Percentiles rank a stretch among this genome's conserved stretches.
phyloP scores from a whole-genome alignment of 2,113 vertebrate species.

The Columbina picui region DNA sequence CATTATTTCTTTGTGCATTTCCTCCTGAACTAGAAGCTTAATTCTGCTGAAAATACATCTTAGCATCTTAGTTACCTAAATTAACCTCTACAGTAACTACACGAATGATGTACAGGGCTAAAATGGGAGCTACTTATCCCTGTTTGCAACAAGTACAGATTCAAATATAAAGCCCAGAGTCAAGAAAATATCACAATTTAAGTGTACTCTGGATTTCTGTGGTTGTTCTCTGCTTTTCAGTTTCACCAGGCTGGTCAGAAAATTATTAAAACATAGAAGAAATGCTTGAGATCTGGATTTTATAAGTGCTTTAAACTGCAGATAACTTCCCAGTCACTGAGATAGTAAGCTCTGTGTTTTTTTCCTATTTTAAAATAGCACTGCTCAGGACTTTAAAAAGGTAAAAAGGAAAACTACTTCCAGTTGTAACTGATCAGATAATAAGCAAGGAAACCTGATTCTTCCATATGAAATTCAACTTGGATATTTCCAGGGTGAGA shows the following conservation, averaged over 20 bases:
- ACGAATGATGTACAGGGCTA: background rate
- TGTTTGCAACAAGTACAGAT: background rate
- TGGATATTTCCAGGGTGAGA: background rate
- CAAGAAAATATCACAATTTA: background rate
- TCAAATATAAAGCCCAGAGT: background rate
- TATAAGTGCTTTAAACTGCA: background rate
- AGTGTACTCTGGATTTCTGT: background rate
- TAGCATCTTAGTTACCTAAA: background rate
- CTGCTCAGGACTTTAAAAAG: background rate
- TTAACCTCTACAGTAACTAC: background rate
- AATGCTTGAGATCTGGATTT: background rate
- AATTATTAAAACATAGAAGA: background rate
- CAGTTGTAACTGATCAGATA: background rate
- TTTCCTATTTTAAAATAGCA: background rate
- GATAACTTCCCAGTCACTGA: background rate
- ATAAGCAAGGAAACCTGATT: background rate
- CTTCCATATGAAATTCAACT: background rate
- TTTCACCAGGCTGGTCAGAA: background rate
- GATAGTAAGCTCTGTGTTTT: background rate
- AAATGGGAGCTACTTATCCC: background rate
- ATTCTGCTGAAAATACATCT: background rate
- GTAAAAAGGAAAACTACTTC: background rate
- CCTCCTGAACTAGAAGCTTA: background rate
- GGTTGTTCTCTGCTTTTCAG: background rate
- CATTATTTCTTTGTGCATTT: background rate